Evolutionary conservation across 2,888 invertebrate genomes (phyloP), one percentile per base, ranked within the genome.

Genomic region (Watsonalla binaria): DNA sequence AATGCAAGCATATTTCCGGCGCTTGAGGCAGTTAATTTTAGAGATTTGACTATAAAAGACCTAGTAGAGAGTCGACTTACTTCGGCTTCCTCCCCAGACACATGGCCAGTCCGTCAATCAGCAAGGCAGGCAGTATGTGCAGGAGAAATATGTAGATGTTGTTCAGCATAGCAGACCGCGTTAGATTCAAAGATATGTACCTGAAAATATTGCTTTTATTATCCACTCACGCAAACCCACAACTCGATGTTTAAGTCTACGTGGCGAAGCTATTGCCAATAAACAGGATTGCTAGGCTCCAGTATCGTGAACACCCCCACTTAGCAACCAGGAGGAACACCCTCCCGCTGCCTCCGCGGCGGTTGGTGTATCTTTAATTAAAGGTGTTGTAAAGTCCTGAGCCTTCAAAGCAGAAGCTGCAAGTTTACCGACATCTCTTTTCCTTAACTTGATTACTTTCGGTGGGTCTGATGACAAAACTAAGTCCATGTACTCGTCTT

Each of bases 121-220:
- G 57, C 33, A 93, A 90, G 0, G 95, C 96, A 0, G 96, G 96
- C 9, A 95, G 65, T 55, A 94, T 82, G 72, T 96, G 96, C 51
- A 95, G 86, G 34, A 95, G 84, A 46, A 95, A 79, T 51, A 92
- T 90, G 70, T 92, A 92, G 11, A 95, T 56, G 0, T 73, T 72
- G 64, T 92, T 86, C 52, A 91, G 54, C 6, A 92, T 72, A 49
- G 92, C 90, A 13, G 92, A 91, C 60, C 92, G 92, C 45, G 92
- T 92, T 54, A 94, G 76, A 0, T 90, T 92, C 53, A 95, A 80
- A 24, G 92, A 92, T 54, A 92, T 82, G 64, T 92, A 92, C 91
- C 91, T 92, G 76, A 0, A 72, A n/a, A n/a, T n/a, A n/a, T n/a
- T n/a, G n/a, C n/a, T n/a, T n/a, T n/a, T n/a, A n/a, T n/a, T n/a